phyloP scores from a whole-genome alignment of 2,797 vertebrate genomes.

The Ceyx erithaca region DNA sequence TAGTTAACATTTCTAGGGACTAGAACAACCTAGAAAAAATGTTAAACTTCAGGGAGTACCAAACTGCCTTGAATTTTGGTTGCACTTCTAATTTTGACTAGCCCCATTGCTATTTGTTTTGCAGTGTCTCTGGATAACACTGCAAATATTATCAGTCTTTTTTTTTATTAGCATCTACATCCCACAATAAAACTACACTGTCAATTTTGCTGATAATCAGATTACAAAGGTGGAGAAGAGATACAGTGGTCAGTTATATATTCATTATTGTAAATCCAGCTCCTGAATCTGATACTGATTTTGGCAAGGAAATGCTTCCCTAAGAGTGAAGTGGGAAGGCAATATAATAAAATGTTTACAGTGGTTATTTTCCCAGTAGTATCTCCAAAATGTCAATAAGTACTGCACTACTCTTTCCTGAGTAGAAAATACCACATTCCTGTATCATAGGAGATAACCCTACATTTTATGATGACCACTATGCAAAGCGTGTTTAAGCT shows the following conservation, averaged over 20 bases:
- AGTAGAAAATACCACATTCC: neutral
- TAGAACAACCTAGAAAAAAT: neutral
- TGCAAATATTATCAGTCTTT: neutral
- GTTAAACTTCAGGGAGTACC: neutral
- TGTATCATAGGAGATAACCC: neutral
- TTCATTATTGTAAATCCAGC: neutral
- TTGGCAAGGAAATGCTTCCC: neutral
- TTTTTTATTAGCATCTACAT: rapidly evolving
- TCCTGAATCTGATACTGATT: neutral
- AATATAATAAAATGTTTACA: neutral
- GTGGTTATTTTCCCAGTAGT: neutral
- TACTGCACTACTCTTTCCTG: neutral
- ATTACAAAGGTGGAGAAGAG: neutral
- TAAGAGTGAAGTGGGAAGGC: neutral
- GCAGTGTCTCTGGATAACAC: rapidly evolving
- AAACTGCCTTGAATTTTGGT: neutral
- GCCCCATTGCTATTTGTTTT: neutral
- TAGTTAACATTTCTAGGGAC: neutral
- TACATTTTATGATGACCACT: neutral
- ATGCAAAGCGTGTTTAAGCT: neutral
- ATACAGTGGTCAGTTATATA: neutral
- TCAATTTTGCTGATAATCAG: neutral
- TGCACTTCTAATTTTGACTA: neutral
- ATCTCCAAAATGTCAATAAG: neutral
- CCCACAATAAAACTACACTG: neutral